A percentile compares a stretch with the other conserved stretches of the same genome.
Conservation (phyloP, 2,888 invertebrate species). For the Conus canariensis region DNA sequence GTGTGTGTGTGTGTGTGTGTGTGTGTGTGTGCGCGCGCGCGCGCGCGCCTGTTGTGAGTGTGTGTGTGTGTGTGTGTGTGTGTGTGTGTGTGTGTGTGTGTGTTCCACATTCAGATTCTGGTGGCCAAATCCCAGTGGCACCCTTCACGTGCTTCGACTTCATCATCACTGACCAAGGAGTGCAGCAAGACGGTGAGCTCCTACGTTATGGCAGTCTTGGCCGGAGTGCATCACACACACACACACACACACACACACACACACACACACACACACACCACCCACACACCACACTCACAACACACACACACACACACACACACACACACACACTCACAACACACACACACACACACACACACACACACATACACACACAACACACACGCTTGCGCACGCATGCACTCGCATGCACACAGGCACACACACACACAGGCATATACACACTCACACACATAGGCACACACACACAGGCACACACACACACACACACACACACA, state of each 20-base stretch:
- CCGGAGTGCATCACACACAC: too few species aligned
- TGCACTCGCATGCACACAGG: neutral
- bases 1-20: too few species aligned
- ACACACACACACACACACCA: too few species aligned
- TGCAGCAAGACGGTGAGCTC: conserved; percentile 62
- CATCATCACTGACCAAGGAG: conserved; percentile 60
- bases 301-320: too few species aligned
- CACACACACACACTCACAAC: neutral
- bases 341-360: neutral
- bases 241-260: too few species aligned
- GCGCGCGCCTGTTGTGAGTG: too few species aligned
- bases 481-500: too few species aligned
- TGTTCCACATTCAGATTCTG: conserved; percentile 56
- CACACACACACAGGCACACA: too few species aligned
- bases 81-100: conserved; percentile 25
- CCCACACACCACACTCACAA: too few species aligned
- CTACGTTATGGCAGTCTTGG: neutral
- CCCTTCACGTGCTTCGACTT: conserved; percentile 67
- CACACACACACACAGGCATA: neutral
- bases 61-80: neutral
- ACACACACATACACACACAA: neutral
- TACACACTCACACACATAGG: too few species aligned
- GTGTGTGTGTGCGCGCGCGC: too few species aligned
- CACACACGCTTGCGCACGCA: neutral
- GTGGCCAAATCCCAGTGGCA: conserved; percentile 71